These are phyloP conservation scores for Drosophila koepferae DNA, from an alignment of 2,888 invertebrate species.

Conservation along the genomic window DNA sequence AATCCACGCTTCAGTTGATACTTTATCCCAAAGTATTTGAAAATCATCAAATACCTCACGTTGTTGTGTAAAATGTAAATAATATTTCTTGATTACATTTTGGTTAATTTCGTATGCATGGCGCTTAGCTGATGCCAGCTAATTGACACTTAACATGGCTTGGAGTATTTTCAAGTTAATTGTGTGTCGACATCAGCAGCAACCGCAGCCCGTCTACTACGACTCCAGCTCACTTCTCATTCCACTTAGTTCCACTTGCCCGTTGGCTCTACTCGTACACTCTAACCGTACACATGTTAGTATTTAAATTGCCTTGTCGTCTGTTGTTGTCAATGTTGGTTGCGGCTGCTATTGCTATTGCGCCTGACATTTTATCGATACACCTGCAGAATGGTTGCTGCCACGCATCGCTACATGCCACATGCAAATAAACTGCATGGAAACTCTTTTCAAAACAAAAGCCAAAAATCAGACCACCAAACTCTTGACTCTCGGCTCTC, in stretches of 20 bases:
- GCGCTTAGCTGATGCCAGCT: slow-evolving; percentile 66
- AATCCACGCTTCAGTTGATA: slow-evolving; percentile 9
- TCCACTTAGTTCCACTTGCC: slow-evolving; percentile 11
- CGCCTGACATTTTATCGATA: slow-evolving; percentile 74
- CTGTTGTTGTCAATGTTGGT: slow-evolving; percentile 50
- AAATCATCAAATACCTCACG: slow-evolving; percentile 7
- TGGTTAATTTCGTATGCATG: slow-evolving; percentile 59
- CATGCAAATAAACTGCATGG: slow-evolving; percentile 38
- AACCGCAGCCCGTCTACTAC: slow-evolving; percentile 13
- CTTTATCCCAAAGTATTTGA: background rate
- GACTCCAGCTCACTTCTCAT: background rate
- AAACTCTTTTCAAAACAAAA: slow-evolving; percentile 24
- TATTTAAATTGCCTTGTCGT: slow-evolving; percentile 79
- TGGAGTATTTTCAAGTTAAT: slow-evolving; percentile 76
- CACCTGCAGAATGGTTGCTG: slow-evolving; percentile 61
- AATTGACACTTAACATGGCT: slow-evolving; percentile 80
- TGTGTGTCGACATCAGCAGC: slow-evolving; percentile 75
- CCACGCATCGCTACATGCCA: slow-evolving; percentile 36
- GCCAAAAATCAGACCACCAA: slow-evolving; percentile 29
- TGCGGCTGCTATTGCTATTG: slow-evolving; percentile 56
- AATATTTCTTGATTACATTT: slow-evolving; percentile 60
- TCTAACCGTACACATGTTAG: slow-evolving; percentile 71
- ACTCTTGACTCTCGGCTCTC: slow-evolving; percentile 23
- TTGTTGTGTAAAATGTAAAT: slow-evolving; percentile 43
- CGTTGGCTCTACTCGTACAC: slow-evolving; percentile 52